Evolutionary conservation across 2,797 vertebrate species (phyloP).

Genomic region (Scyliorhinus canicula): DNA sequence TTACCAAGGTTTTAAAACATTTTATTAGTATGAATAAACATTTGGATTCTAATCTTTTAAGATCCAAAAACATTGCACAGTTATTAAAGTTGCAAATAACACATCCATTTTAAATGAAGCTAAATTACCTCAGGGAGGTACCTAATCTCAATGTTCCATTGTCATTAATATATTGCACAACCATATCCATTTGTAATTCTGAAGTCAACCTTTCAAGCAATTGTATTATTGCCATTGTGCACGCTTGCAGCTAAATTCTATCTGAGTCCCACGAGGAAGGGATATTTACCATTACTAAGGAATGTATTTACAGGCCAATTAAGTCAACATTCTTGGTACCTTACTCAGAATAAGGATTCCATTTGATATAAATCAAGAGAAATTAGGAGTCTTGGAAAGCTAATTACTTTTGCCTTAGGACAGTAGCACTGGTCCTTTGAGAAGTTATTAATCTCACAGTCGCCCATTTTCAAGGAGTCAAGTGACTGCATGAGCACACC

Average conservation of each 20-base stretch:
- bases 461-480: background rate
- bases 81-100: slow-evolving; percentile 28
- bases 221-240: background rate
- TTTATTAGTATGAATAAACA: slow-evolving; percentile 33
- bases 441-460: background rate
- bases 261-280: background rate
- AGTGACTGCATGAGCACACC: background rate
- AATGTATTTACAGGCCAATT: background rate
- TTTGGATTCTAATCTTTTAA: slow-evolving; percentile 24
- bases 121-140: background rate
- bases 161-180: slow-evolving; percentile 26
- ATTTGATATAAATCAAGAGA: slow-evolving; percentile 6
- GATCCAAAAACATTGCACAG: background rate
- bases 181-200: background rate
- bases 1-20: background rate
- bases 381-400: background rate
- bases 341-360: background rate
- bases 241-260: background rate
- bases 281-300: background rate
- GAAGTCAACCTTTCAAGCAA: slow-evolving; percentile 30
- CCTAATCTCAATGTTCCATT: slow-evolving; percentile 20
- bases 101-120: background rate
- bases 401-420: background rate
- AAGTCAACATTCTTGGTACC: background rate
- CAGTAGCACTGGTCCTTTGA: background rate